These are phyloP conservation scores for Proales similis DNA, from an alignment of 1,140 invertebrate genomes.

Conservation along the genomic window DNA sequence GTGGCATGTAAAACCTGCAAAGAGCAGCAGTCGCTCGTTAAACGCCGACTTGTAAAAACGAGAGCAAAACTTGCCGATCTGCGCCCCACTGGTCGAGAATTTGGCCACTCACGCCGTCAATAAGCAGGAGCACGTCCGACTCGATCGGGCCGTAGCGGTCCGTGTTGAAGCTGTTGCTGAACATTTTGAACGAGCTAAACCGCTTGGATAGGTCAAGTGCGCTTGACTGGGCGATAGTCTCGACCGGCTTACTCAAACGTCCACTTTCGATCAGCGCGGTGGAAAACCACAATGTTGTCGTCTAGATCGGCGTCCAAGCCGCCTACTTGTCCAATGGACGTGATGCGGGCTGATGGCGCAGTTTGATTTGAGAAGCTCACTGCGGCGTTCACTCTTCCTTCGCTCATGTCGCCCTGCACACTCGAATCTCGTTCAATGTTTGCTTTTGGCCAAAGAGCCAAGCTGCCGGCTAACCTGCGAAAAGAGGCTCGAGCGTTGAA, in stretches of 20 bases:
- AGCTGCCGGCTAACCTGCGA: too few relatives aligned
- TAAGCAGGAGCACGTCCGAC: slow-evolving; percentile 68
- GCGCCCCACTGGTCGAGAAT: slow-evolving; percentile 71
- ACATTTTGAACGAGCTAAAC: not conserved
- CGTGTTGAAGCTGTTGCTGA: slow-evolving; percentile 29
- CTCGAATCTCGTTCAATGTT: too few relatives aligned
- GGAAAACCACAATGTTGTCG: slow-evolving; percentile 18
- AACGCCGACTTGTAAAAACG: too few relatives aligned
- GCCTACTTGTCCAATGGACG: slow-evolving; percentile 30
- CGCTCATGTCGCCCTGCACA: too few relatives aligned
- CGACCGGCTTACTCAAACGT: slow-evolving; percentile 13
- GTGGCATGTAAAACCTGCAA: slow-evolving; percentile 91
- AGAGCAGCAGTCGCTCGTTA: slow-evolving; percentile 45
- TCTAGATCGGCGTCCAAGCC: slow-evolving; percentile 18
- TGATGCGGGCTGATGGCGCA: too few relatives aligned
- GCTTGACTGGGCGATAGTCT: not conserved
- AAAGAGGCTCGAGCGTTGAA: too few relatives aligned
- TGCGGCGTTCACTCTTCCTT: too few relatives aligned
- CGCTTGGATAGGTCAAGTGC: not conserved
- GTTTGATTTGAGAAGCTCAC: too few relatives aligned
- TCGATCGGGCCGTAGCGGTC: slow-evolving; percentile 63
- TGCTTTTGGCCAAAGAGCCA: too few relatives aligned
- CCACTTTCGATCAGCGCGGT: slow-evolving; percentile 22
- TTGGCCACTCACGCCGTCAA: slow-evolving; percentile 66
- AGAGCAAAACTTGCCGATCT: slow-evolving; percentile 57